Percentiles rank a stretch among this genome's conserved stretches.
Evolutionary conservation across 2,888 invertebrate genomes (phyloP).

Genomic region (Drosophila lutescens): DNA sequence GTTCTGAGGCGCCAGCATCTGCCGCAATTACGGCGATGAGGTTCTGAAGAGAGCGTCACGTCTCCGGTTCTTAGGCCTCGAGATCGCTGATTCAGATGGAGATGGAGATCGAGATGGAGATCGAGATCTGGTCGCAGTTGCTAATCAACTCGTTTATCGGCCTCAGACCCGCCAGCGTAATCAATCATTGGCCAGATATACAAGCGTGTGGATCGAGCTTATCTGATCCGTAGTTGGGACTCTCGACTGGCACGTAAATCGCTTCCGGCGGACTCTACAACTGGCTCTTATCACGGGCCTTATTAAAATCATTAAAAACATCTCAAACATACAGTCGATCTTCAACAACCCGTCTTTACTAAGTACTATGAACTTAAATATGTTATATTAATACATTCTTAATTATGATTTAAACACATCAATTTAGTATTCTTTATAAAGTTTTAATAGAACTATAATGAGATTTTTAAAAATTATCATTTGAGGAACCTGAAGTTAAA

Average conservation of each 20-base stretch:
- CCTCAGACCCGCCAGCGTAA: constrained; percentile 37
- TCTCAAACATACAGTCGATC: background rate
- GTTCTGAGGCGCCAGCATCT: constrained; percentile 42
- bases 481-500: no score
- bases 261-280: constrained; percentile 35
- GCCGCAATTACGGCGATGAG: constrained; percentile 33
- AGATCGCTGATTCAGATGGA: constrained; percentile 10
- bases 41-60: constrained; percentile 37
- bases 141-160: constrained; percentile 49
- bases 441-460: no score
- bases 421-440: no score
- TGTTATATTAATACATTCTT: no score
- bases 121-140: constrained; percentile 42
- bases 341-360: background rate
- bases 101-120: constrained; percentile 23
- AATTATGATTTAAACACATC: no score
- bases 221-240: constrained; percentile 41
- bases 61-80: constrained; percentile 34
- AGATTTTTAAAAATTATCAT: no score
- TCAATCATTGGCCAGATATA: constrained; percentile 39
- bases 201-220: constrained; percentile 38
- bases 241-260: constrained; percentile 30
- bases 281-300: constrained; percentile 25
- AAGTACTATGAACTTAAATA: background rate
- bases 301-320: constrained; percentile 25